These are phyloP conservation scores for Callionymus lyra DNA, from an alignment of 2,113 vertebrate genomes.

Conservation along the genomic window DNA sequence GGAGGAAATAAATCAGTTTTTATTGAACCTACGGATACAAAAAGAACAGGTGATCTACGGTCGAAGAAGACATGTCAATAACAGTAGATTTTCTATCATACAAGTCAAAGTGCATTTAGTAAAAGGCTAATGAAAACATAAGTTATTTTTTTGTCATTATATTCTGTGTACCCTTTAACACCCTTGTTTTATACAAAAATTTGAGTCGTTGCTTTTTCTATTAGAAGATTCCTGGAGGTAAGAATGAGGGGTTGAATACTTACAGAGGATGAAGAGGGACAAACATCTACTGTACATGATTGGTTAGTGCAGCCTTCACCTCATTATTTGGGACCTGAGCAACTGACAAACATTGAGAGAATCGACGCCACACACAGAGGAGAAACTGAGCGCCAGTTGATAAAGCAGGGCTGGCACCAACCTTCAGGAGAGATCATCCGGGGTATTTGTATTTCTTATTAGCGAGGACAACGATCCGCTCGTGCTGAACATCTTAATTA, in stretches of 20 bases:
- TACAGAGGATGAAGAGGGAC: conserved; percentile 11
- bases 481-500: too few relatives aligned
- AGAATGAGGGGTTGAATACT: conserved; percentile 14
- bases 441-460: too few relatives aligned
- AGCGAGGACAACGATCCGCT: too few relatives aligned
- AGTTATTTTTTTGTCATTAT: conserved; percentile 51
- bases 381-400: neutral
- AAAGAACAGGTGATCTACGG: conserved; percentile 47
- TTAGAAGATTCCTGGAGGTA: conserved; percentile 4
- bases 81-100: conserved; percentile 59
- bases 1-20: conserved; percentile 29
- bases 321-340: conserved; percentile 27
- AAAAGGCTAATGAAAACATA: conserved; percentile 79
- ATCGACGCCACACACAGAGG: conserved; percentile 1
- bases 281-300: conserved; percentile 21
- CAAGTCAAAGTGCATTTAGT: conserved; percentile 91
- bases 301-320: conserved; percentile 9
- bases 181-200: conserved; percentile 17
- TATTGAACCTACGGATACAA: conserved; percentile 63
- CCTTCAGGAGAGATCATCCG: too few relatives aligned
- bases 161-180: conserved; percentile 27
- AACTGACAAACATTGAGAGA: conserved; percentile 15
- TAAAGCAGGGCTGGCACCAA: too few relatives aligned
- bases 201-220: neutral
- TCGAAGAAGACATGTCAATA: conserved; percentile 44